These are phyloP conservation scores for Anagyrus pseudococci DNA, from an alignment of 2,888 invertebrate genomes.

Conservation along the genomic window DNA sequence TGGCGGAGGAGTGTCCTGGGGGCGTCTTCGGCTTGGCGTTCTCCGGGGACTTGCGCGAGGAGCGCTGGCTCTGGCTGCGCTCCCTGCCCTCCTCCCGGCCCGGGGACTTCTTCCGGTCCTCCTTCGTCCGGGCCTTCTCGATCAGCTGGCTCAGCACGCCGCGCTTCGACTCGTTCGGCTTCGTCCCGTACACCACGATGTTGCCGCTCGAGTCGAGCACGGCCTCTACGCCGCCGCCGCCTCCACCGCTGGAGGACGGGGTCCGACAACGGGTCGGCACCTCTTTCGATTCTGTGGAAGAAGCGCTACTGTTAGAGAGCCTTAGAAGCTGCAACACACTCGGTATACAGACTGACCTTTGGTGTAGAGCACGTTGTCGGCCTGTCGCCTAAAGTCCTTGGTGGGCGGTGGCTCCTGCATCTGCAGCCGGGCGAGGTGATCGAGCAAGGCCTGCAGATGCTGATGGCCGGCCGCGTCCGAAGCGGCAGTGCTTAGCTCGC, in stretches of 20 bases:
- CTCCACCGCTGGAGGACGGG: constrained; percentile 42
- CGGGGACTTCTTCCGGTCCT: constrained; percentile 62
- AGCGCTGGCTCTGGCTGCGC: constrained; percentile 50
- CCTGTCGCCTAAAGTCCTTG: constrained; percentile 3
- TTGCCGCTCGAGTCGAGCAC: constrained; percentile 57
- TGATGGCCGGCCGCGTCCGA: constrained; percentile 62
- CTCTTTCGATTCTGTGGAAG: constrained; percentile 52
- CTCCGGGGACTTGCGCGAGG: constrained; percentile 58
- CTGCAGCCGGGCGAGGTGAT: constrained; percentile 64
- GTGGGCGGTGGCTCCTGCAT: constrained; percentile 52
- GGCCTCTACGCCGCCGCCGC: constrained; percentile 49
- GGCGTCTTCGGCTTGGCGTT: constrained; percentile 55
- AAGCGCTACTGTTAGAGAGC: neutral
- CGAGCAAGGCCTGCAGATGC: constrained; percentile 65
- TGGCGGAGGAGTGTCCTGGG: constrained; percentile 52
- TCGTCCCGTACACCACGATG: constrained; percentile 55
- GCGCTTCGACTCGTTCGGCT: constrained; percentile 46
- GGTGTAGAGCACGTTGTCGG: constrained; percentile 23
- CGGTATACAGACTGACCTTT: constrained; percentile 21
- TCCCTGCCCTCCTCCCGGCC: constrained; percentile 57
- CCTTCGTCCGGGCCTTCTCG: constrained; percentile 65
- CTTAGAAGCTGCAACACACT: too few species aligned
- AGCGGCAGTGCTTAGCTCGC: constrained; percentile 53
- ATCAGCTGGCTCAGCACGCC: constrained; percentile 67
- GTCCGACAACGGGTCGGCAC: constrained; percentile 56